phyloP scores from a whole-genome alignment of 92 coral and sea anemone species.

The Phymanthus crucifer region DNA sequence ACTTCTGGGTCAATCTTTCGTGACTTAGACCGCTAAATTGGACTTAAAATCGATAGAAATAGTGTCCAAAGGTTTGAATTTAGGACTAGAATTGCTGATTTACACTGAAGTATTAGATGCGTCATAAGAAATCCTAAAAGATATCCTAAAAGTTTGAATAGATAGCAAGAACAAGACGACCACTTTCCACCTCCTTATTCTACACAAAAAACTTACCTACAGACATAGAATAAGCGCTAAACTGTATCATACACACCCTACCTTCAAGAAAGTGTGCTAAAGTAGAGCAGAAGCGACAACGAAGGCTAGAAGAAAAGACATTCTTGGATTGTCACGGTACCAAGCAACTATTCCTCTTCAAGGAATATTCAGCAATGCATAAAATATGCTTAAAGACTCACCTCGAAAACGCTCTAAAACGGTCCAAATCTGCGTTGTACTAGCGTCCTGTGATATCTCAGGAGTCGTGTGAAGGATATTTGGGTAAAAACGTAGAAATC shows the following conservation, averaged over 20 bases:
- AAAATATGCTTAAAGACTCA: conserved; percentile 35
- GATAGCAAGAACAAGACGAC: background rate
- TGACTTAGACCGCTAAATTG: background rate
- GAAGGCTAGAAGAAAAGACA: background rate
- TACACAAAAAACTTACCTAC: background rate
- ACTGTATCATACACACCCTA: background rate
- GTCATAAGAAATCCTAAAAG: conserved; percentile 28
- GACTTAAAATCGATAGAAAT: background rate
- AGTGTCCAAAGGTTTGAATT: background rate
- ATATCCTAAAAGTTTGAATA: background rate
- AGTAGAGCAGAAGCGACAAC: background rate
- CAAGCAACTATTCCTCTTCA: conserved; percentile 19
- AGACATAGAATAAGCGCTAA: background rate
- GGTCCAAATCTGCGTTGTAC: background rate
- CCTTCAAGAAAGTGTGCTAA: background rate
- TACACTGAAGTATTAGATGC: conserved; percentile 46
- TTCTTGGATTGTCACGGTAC: conserved; percentile 34
- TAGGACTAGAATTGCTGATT: background rate
- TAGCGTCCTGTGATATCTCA: background rate
- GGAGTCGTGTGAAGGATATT: background rate
- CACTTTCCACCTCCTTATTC: background rate
- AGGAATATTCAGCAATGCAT: conserved; percentile 34
- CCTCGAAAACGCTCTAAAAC: conserved; percentile 39
- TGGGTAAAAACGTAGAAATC: background rate
- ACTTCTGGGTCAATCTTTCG: background rate